Conservation (phyloP, 2,113 vertebrate genomes). For the Pangasianodon gigas region DNA sequence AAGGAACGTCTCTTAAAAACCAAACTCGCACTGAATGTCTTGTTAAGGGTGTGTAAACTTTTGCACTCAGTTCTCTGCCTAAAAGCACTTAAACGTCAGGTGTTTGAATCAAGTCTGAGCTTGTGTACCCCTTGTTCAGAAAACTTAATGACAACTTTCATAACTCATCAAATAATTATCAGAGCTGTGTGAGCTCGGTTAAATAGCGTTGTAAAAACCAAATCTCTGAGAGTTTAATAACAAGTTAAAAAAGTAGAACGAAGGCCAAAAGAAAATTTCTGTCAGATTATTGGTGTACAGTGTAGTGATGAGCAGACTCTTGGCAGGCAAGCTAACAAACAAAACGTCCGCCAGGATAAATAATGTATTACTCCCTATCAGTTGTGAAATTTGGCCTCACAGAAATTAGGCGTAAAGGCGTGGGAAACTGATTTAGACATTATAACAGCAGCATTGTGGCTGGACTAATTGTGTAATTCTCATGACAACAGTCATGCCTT, state of each 20-base stretch:
- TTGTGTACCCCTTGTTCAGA: not conserved
- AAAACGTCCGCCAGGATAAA: conserved; percentile 31
- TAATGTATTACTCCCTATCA: not conserved
- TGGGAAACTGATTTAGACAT: conserved; percentile 14
- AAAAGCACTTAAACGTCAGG: not conserved
- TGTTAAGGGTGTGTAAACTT: not conserved
- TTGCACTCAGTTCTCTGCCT: not conserved
- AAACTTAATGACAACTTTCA: not conserved
- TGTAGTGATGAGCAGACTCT: not conserved
- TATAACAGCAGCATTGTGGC: not conserved
- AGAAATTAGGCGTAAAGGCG: conserved; percentile 13
- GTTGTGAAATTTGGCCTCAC: conserved; percentile 28
- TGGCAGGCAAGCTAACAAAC: conserved; percentile 19
- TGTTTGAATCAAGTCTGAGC: not conserved
- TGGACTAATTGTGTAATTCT: conserved; percentile 25
- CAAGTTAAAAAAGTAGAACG: not conserved
- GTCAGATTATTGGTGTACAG: not conserved
- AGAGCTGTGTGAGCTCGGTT: not conserved
- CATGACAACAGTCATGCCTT: conserved; percentile 1
- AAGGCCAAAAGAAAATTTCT: not conserved
- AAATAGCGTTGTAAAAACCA: not conserved
- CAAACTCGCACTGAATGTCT: not conserved
- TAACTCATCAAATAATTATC: not conserved
- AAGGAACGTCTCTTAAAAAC: not conserved
- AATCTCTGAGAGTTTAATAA: not conserved